Evolutionary conservation across 1,140 invertebrate genomes (phyloP), one percentile per base, ranked within the genome.

Genomic region (Sinonovacula constricta): DNA sequence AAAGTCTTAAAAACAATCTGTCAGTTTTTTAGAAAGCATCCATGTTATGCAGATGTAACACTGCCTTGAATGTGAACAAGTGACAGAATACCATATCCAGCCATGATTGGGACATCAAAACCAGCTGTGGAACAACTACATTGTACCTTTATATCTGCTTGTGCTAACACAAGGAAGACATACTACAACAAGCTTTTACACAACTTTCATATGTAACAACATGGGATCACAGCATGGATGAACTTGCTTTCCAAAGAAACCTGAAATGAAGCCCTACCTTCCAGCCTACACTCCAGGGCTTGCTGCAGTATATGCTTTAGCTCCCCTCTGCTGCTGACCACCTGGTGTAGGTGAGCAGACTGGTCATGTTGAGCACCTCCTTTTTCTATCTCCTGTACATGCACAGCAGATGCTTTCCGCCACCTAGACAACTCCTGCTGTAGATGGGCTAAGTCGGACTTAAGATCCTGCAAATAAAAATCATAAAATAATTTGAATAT

Each of bases 381-480:
- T 39, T 77, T 67, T 66, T 82, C 65, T 2, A 79, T 14, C 36
- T 71, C 49, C 12, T 77, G 15, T 15, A 77, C 76, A 18, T 60
- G 78, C 24, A 79, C 69, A 18, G 80, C 57, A 0, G 80, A 70
- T 39, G 78, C 57, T 7, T 69, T 81, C 34, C 68, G 67, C 83
- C 85, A 86, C 33, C 81, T 81, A 12, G 12, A 63, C 14, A 81
- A 81, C 26, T 86, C 85, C 68, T 85, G 76, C 49, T 85, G 80
- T 28, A 86, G 68, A 49, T 81, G 79, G 14, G 83, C 63, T 34
- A 87, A 67, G 12, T 83, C 57, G 14, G 59, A 79, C 74, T 85
- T 87, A 31, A 87, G 33, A 10, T 87, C 85, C 86, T 87, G 72
- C 1, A 51, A 66, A 39, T 62, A 33, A 72, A 49, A 24, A 67